Conservation (phyloP, 2,888 invertebrate species). For the Trichacis sp. region DNA sequence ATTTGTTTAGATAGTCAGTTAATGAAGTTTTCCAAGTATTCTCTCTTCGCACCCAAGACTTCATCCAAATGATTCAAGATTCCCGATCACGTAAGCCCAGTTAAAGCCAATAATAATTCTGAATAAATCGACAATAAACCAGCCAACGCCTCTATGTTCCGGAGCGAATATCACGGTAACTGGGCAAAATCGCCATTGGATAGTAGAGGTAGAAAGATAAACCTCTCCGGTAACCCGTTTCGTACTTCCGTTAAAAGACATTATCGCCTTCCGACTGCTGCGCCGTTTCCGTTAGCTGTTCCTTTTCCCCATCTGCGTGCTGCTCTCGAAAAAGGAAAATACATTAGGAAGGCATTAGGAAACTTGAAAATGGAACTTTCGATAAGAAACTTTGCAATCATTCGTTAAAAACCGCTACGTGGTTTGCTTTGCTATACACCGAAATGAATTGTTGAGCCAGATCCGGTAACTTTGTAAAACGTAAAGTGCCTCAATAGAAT, state of each 20-base stretch:
- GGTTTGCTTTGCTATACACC: constrained; percentile 28
- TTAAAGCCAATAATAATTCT: no score
- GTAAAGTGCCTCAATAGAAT: neutral
- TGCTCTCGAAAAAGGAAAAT: constrained; percentile 37
- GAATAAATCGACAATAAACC: constrained; percentile 28
- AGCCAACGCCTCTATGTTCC: constrained; percentile 21
- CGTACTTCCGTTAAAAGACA: constrained; percentile 53
- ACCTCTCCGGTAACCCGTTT: constrained; percentile 47
- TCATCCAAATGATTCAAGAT: no score
- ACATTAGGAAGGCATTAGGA: constrained; percentile 40
- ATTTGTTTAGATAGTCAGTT: no score
- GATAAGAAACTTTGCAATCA: constrained; percentile 43
- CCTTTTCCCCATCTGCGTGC: constrained; percentile 34
- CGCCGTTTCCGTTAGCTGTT: constrained; percentile 44
- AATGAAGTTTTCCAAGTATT: no score
- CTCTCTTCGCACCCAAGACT: no score
- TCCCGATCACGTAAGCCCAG: no score
- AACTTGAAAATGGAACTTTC: constrained; percentile 40
- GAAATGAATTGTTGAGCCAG: constrained; percentile 30
- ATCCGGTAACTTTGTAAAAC: neutral
- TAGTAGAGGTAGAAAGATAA: constrained; percentile 48
- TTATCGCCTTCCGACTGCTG: constrained; percentile 54
- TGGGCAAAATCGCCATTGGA: constrained; percentile 47
- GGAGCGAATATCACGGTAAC: constrained; percentile 30
- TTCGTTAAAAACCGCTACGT: constrained; percentile 29